phyloP scores from a whole-genome alignment of 2,113 vertebrate species.

The Brachirus orientalis region DNA sequence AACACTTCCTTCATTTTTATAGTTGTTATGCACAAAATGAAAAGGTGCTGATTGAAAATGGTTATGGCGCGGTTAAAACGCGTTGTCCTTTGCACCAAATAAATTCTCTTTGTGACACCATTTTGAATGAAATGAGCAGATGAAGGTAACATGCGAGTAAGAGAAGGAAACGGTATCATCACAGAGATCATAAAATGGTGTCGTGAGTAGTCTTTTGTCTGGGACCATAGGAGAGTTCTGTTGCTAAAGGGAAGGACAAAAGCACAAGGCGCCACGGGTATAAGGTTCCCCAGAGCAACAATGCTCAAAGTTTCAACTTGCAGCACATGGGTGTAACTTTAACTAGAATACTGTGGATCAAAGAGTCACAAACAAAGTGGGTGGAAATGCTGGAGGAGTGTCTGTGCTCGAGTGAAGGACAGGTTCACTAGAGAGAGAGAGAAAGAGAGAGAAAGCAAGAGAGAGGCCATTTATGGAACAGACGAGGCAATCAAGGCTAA shows the following conservation, averaged over 20 bases:
- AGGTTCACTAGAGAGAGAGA: slow-evolving; percentile 65
- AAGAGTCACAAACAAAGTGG: slow-evolving; percentile 81
- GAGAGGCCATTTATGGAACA: slow-evolving; percentile 67
- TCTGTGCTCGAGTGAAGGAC: slow-evolving; percentile 78
- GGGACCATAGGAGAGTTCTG: slow-evolving; percentile 77
- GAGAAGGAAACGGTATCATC: slow-evolving; percentile 75
- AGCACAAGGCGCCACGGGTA: slow-evolving; percentile 83
- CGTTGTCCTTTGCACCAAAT: slow-evolving; percentile 52
- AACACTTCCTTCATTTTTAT: slow-evolving; percentile 48
- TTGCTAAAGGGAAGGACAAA: slow-evolving; percentile 82
- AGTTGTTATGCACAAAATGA: slow-evolving; percentile 36
- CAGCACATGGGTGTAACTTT: slow-evolving; percentile 84
- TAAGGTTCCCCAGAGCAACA: slow-evolving; percentile 82
- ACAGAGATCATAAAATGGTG: slow-evolving; percentile 81
- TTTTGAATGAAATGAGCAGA: slow-evolving; percentile 59
- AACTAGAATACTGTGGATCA: slow-evolving; percentile 81
- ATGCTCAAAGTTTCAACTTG: slow-evolving; percentile 83
- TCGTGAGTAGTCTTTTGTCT: slow-evolving; percentile 81
- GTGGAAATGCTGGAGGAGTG: slow-evolving; percentile 82
- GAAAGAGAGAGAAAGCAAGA: slow-evolving; percentile 61
- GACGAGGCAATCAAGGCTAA: slow-evolving; percentile 69
- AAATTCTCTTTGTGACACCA: slow-evolving; percentile 51
- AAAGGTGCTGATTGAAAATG: slow-evolving; percentile 49
- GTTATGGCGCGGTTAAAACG: slow-evolving; percentile 32
- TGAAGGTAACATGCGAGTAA: slow-evolving; percentile 59